Percentiles rank a stretch among this genome's conserved stretches.
Conservation (phyloP, 2,113 vertebrate species). For the Isurus oxyrinchus region DNA sequence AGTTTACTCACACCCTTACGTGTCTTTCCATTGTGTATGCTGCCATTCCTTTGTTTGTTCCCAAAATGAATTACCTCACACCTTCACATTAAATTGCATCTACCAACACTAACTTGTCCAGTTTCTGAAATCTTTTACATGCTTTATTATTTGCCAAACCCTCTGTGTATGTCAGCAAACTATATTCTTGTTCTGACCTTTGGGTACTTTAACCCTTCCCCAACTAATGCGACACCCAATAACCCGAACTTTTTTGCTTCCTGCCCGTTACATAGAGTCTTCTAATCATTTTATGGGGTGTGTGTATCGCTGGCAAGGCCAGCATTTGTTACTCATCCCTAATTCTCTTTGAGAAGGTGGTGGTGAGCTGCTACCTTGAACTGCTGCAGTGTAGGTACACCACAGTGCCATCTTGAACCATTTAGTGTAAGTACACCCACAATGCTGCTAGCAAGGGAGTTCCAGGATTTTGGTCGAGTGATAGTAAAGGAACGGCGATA, state of each 20-base stretch:
- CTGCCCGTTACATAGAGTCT: not conserved
- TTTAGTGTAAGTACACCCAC: no score
- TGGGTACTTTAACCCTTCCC: not conserved
- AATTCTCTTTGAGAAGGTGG: no score
- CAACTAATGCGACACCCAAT: not conserved
- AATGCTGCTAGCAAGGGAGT: no score
- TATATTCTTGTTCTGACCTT: not conserved
- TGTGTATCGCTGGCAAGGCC: no score
- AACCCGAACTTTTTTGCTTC: not conserved
- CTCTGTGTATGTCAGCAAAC: not conserved
- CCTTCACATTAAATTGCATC: not conserved
- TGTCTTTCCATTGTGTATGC: not conserved
- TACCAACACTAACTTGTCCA: not conserved
- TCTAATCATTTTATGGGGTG: no score
- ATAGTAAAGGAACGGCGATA: no score
- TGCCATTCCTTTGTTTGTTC: not conserved
- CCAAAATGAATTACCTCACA: not conserved
- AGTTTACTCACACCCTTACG: not conserved
- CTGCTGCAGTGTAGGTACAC: no score
- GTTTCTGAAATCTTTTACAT: not conserved
- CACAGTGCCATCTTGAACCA: no score
- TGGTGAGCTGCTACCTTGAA: no score
- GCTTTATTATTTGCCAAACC: not conserved
- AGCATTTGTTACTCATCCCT: no score
- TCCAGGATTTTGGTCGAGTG: no score